A percentile compares a stretch with the other conserved stretches of the same genome.
phyloP scores from a whole-genome alignment of 2,888 invertebrate genomes.

The Amphiduros pacificus region DNA sequence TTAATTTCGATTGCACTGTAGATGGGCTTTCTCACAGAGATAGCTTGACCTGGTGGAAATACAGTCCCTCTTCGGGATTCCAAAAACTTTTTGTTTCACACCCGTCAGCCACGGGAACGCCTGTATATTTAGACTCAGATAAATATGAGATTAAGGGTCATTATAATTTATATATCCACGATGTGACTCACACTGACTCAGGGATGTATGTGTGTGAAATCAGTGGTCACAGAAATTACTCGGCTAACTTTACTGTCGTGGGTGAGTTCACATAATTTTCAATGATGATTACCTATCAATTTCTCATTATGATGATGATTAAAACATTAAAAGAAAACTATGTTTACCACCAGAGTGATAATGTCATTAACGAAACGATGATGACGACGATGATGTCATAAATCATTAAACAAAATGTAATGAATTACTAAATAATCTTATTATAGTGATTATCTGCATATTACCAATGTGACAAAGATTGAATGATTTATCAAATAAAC shows the following conservation, averaged over 20 bases:
- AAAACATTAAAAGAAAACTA: neutral
- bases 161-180: constrained; percentile 15
- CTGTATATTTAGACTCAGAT: constrained; percentile 12
- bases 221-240: constrained; percentile 9
- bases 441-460: too few species aligned
- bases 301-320: neutral
- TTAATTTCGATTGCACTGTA: constrained; percentile 13
- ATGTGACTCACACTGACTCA: constrained; percentile 13
- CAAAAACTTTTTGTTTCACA: constrained; percentile 12
- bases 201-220: constrained; percentile 18
- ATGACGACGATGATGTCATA: neutral
- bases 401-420: neutral
- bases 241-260: constrained; percentile 17
- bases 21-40: constrained; percentile 11
- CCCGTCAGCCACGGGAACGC: neutral
- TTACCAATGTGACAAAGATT: too few species aligned
- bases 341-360: too few species aligned
- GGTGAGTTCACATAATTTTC: constrained; percentile 3
- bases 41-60: constrained; percentile 19
- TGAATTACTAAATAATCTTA: neutral
- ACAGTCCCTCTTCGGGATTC: neutral
- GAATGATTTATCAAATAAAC: too few species aligned
- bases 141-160: constrained; percentile 21
- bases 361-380: neutral
- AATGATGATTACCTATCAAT: too few species aligned